phyloP scores from a whole-genome alignment of 2,888 invertebrate species.

The Apomyelois bistriatella region DNA sequence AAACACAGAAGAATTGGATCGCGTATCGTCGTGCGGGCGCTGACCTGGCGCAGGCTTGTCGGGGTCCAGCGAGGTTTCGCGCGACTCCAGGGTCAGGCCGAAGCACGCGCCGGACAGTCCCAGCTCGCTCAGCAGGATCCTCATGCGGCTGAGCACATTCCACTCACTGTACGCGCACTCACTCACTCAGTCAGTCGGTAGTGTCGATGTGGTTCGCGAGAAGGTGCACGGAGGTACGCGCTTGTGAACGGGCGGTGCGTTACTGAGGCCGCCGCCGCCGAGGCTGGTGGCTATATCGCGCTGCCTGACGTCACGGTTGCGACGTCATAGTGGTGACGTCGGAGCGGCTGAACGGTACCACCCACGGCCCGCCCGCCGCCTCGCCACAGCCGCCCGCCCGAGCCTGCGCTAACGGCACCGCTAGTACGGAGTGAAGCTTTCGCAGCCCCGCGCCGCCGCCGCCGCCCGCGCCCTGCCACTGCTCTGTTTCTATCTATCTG shows the following conservation, averaged over 20 bases:
- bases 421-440: slow-evolving; percentile 72
- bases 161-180: slow-evolving; percentile 78
- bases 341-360: slow-evolving; percentile 71
- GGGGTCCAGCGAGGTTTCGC: slow-evolving; percentile 71
- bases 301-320: slow-evolving; percentile 71
- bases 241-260: slow-evolving; percentile 76
- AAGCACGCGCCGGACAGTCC: slow-evolving; percentile 78
- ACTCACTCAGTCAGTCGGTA: slow-evolving; percentile 66
- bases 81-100: slow-evolving; percentile 77
- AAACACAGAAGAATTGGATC: slow-evolving; percentile 74
- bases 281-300: slow-evolving; percentile 78
- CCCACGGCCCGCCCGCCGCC: slow-evolving; percentile 75
- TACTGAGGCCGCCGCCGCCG: slow-evolving; percentile 79
- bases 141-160: slow-evolving; percentile 79
- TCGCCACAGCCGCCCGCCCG: slow-evolving; percentile 69
- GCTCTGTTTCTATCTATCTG: slow-evolving; percentile 25
- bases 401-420: slow-evolving; percentile 78
- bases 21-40: slow-evolving; percentile 71
- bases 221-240: slow-evolving; percentile 66
- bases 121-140: slow-evolving; percentile 79
- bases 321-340: slow-evolving; percentile 73
- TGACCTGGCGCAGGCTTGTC: slow-evolving; percentile 78
- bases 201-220: slow-evolving; percentile 52
- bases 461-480: slow-evolving; percentile 33
- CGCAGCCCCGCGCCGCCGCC: slow-evolving; percentile 53